Conservation (phyloP, 1,140 invertebrate species). For the Diabrotica virgifera region DNA sequence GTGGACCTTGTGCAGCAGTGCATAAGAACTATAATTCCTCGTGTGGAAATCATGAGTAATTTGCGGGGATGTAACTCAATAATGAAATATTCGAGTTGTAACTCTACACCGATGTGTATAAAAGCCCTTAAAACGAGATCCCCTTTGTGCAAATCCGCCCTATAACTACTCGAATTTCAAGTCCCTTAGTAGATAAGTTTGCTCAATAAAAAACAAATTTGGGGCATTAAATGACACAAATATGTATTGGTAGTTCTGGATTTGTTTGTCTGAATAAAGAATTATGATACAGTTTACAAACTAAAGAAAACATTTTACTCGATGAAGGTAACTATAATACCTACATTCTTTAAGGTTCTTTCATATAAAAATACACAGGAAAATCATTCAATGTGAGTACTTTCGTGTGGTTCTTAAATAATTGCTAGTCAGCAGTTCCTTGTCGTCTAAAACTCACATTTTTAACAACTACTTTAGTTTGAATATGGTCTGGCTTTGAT, state of each 20-base stretch:
- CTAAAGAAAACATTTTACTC: no score
- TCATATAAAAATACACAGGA: no score
- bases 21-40: conserved; percentile 13
- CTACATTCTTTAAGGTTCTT: no score
- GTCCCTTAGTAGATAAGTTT: conserved; percentile 36
- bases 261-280: neutral
- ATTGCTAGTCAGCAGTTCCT: no score
- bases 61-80: conserved; percentile 26
- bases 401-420: no score
- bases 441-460: no score
- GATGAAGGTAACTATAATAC: no score
- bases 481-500: no score
- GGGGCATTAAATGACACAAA: conserved; percentile 31
- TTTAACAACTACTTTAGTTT: no score
- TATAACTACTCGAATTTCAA: conserved; percentile 33
- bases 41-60: conserved; percentile 11
- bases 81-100: conserved; percentile 33
- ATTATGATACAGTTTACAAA: no score
- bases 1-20: neutral
- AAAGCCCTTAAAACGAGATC: conserved; percentile 38
- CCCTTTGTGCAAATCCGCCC: conserved; percentile 35
- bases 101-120: conserved; percentile 34
- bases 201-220: conserved; percentile 37
- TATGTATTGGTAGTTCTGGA: neutral
- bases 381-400: no score